phyloP scores from a whole-genome alignment of 2,113 vertebrate genomes.

The Cebus imitator region DNA sequence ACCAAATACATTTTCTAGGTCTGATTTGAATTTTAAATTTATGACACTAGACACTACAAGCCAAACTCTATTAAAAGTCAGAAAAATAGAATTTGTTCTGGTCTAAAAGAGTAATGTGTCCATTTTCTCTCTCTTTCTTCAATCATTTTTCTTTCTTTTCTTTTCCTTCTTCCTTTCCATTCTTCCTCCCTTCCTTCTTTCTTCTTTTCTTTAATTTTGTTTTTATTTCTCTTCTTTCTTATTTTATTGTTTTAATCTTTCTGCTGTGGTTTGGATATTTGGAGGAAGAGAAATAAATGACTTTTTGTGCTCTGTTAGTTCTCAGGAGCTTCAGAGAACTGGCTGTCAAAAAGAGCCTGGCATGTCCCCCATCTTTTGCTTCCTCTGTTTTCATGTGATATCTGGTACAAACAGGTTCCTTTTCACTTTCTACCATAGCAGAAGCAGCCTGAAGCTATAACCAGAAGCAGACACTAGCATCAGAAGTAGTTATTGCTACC shows the following conservation, averaged over 20 bases:
- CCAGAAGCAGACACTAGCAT: background rate
- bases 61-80: background rate
- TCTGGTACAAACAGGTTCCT: background rate
- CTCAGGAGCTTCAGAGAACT: background rate
- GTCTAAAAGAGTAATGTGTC: background rate
- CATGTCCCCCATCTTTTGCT: background rate
- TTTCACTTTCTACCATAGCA: background rate
- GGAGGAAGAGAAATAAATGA: background rate
- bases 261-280: background rate
- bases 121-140: background rate
- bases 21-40: background rate
- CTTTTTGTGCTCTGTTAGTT: background rate
- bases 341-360: background rate
- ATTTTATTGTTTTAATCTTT: background rate
- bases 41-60: background rate
- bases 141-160: accelerated
- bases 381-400: background rate
- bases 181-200: no score
- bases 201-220: background rate
- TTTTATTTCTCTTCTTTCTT: background rate
- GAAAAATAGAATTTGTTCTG: background rate
- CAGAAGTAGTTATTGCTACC: background rate
- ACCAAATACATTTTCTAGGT: background rate
- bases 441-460: background rate
- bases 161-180: background rate